These are phyloP conservation scores for Hucho hucho DNA, from an alignment of 2,113 vertebrate species.

Conservation along the genomic window DNA sequence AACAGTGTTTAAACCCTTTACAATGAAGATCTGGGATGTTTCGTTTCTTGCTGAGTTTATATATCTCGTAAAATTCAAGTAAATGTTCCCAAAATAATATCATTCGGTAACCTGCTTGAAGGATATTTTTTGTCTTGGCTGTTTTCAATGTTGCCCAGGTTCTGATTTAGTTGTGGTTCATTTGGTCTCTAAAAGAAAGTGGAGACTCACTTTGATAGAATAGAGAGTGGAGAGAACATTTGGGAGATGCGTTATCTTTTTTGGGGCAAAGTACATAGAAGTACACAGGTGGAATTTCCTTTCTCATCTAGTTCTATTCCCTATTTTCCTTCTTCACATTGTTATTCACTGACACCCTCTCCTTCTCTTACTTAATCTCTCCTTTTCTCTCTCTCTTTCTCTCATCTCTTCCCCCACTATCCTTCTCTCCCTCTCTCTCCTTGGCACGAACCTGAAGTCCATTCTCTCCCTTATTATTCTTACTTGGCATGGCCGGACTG, in stretches of 20 bases:
- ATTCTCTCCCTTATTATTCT: constrained; percentile 9
- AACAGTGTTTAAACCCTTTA: too few relatives aligned
- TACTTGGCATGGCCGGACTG: constrained; percentile 3
- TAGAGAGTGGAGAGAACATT: not conserved
- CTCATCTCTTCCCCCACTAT: not conserved
- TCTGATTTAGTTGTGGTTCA: not conserved
- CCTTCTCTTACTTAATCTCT: not conserved
- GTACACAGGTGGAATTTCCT: not conserved
- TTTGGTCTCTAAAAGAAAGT: not conserved
- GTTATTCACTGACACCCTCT: not conserved
- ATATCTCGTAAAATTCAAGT: not conserved
- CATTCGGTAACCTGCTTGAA: not conserved
- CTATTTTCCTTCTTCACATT: not conserved
- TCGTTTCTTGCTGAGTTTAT: not conserved
- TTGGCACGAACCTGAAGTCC: constrained; percentile 4
- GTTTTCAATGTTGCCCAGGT: not conserved
- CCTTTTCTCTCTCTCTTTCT: not conserved
- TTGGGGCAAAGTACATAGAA: not conserved
- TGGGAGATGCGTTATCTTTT: not conserved
- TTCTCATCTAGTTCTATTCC: not conserved
- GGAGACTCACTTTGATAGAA: not conserved
- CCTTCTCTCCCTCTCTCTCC: not conserved
- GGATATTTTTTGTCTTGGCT: not conserved
- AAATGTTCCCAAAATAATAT: not conserved
- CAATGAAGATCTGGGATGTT: too few relatives aligned